Conservation (phyloP, 2,888 invertebrate genomes). For the Ichneumon xanthorius region DNA sequence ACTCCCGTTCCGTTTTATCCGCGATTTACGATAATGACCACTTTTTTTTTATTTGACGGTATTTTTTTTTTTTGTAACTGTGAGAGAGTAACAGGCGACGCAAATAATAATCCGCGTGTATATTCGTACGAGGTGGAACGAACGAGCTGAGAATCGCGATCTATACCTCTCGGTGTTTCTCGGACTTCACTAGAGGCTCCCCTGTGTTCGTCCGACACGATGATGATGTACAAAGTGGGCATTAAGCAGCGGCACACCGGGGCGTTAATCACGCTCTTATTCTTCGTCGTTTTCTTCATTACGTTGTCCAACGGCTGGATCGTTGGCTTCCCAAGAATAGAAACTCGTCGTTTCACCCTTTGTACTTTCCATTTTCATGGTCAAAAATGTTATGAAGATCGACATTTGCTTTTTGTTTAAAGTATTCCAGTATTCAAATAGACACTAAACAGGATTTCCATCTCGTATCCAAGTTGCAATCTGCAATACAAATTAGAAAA, state of each 20-base stretch:
- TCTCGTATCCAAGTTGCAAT: not conserved
- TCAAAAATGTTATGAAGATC: not conserved
- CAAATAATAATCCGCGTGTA: conserved; percentile 29
- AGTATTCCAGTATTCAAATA: not conserved
- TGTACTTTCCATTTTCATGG: conserved; percentile 4
- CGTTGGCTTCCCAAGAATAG: conserved; percentile 14
- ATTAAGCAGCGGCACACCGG: conserved; percentile 73
- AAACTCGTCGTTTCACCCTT: not conserved
- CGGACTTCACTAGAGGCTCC: conserved; percentile 29
- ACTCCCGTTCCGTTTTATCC: conserved; percentile 57
- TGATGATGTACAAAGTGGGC: conserved; percentile 78
- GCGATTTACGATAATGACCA: conserved; percentile 76
- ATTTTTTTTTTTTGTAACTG: conserved; percentile 35
- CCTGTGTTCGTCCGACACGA: conserved; percentile 69
- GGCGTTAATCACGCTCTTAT: conserved; percentile 75
- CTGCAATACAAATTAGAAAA: not conserved
- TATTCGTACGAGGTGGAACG: conserved; percentile 8
- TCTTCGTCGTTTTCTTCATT: conserved; percentile 31
- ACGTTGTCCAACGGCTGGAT: conserved; percentile 8
- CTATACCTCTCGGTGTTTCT: not conserved
- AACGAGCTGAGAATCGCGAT: conserved; percentile 17
- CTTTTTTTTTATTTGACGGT: conserved; percentile 71
- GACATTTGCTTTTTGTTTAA: not conserved
- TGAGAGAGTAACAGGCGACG: not conserved
- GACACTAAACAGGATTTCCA: not conserved